Base-by-base conservation (phyloP, 2,797 vertebrate species). In the Erpetoichthys calabaricus region DNA sequence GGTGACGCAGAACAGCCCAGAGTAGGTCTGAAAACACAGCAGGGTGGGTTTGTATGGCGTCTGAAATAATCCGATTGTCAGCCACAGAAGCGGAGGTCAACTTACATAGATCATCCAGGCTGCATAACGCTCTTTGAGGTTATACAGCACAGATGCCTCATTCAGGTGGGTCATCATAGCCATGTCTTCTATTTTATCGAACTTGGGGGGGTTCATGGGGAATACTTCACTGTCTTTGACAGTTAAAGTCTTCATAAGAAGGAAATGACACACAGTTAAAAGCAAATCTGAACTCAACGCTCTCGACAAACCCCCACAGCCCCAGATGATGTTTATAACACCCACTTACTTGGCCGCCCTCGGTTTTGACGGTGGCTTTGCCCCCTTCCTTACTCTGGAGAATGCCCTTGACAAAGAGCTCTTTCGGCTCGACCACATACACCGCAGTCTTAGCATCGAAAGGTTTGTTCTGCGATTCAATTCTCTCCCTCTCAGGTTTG, bases 371-470 rank as follows among this genome's bases (percentile, higher is more conserved):
- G 0, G 79, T 83, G 62, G 80, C 74, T 58, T 86, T 86, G 0
- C 82, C 84, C 0, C 51, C 5, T 54, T 82, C 85, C 5, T 10
- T 76, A 65, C 79, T 81, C 44, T 73, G 67, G 57, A 84, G 1
- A 5, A 56, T 64, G 2, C 84, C 86, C 76, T 89, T 91, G 3
- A 83, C 80, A 60, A 86, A 91, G 50, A 90, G 77, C 51, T 81
- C 69, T 47, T 88, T 90, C 0, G 81, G 71, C 60, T 91, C 85
- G 0, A 4, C 68, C 67, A 82, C 86, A 51, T 75, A 91, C 59
- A 83, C 76, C 0, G 81, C 78, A 1, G 76, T 54, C 62, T 89
- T 91, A 59, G 85, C 87, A 62, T 91, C 87, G 5, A 92, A 91
- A 1, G 82, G 86, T 45, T 75, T 75, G 59, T 87, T 90, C 59